Percentiles rank a stretch among this genome's conserved stretches.
Conservation (phyloP, 2,888 invertebrate species). For the Drosophila affinis region DNA sequence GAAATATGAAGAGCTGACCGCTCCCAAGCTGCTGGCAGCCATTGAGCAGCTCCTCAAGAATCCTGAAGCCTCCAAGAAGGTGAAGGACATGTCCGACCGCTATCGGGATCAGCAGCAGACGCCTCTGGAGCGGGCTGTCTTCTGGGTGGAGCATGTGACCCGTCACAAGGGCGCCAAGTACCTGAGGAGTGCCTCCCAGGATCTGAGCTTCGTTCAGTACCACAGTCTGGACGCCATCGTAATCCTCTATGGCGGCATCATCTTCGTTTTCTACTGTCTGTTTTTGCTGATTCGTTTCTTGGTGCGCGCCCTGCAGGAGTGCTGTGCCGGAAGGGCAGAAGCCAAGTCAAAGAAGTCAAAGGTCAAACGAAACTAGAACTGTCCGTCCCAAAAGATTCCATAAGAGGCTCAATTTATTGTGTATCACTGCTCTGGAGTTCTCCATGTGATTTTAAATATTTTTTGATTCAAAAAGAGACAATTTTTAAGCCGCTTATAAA, state of each 20-base stretch:
- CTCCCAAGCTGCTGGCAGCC: constrained; percentile 73
- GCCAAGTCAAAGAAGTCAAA: not conserved
- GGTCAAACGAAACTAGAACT: not conserved
- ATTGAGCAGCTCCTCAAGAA: constrained; percentile 64
- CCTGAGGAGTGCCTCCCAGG: constrained; percentile 79
- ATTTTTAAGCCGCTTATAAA: not conserved
- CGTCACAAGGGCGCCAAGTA: constrained; percentile 81
- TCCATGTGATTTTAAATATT: not conserved
- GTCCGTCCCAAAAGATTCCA: not conserved
- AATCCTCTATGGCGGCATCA: constrained; percentile 69
- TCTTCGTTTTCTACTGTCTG: constrained; percentile 50
- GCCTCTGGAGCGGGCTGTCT: constrained; percentile 74
- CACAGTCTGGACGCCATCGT: constrained; percentile 80
- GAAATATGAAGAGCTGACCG: constrained; percentile 77
- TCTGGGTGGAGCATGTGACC: constrained; percentile 79
- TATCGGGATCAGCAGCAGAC: constrained; percentile 79
- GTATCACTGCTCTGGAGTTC: not conserved
- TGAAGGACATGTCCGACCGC: constrained; percentile 69
- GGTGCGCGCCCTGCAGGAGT: constrained; percentile 28
- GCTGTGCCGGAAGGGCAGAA: not conserved
- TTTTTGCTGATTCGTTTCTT: constrained; percentile 38
- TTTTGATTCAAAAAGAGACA: not conserved
- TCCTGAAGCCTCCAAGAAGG: constrained; percentile 54
- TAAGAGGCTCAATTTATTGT: not conserved
- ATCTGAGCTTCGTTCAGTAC: constrained; percentile 79